Evolutionary conservation across 2,113 vertebrate species (phyloP).

Genomic region (Plotosus lineatus): DNA sequence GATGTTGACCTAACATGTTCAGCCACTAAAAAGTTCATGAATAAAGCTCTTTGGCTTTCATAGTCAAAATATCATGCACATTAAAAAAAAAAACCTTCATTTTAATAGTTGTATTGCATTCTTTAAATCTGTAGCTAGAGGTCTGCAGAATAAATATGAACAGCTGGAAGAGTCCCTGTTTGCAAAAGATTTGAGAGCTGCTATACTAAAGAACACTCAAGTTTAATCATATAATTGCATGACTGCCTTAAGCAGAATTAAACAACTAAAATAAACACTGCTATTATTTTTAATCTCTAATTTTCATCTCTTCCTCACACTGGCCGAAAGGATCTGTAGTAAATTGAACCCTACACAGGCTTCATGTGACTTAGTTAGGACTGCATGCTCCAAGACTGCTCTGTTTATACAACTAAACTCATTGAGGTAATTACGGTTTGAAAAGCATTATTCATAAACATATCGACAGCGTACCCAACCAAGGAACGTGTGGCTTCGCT

Average conservation of each 20-base stretch:
- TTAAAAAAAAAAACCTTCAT: too few relatives aligned
- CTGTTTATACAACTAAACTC: constrained; percentile 4
- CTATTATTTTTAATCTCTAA: not conserved
- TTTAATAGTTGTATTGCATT: not conserved
- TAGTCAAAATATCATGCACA: not conserved
- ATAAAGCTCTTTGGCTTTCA: not conserved
- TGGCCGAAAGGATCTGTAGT: not conserved
- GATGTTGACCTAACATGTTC: not conserved
- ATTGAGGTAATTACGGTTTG: constrained; percentile 30
- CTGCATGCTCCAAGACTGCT: constrained; percentile 6
- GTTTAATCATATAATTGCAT: not conserved
- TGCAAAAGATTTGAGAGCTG: not conserved
- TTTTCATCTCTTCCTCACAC: not conserved
- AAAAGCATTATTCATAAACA: constrained; percentile 16
- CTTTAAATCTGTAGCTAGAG: not conserved
- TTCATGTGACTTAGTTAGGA: not conserved
- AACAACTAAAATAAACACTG: not conserved
- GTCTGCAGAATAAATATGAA: not conserved
- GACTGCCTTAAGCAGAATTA: constrained; percentile 49
- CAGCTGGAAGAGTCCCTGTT: not conserved
- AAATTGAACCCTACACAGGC: not conserved
- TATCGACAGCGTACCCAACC: constrained; percentile 9
- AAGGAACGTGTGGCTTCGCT: not conserved
- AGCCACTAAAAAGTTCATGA: not conserved
- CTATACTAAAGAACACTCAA: not conserved